Evolutionary conservation across 2,888 invertebrate species (phyloP).

Genomic region (Hydropsyche betteni): DNA sequence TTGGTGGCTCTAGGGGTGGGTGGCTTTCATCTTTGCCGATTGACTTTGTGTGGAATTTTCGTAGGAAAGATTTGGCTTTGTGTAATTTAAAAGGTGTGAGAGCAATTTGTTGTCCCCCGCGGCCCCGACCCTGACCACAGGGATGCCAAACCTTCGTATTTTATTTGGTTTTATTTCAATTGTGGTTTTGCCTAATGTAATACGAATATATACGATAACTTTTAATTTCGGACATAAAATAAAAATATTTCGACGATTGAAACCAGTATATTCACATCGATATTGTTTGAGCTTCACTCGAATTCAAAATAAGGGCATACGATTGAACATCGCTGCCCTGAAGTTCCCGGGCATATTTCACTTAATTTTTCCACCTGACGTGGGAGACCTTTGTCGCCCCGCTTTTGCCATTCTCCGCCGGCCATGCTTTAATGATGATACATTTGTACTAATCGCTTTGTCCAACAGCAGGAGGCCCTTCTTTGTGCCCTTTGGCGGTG

Average conservation of each 20-base stretch:
- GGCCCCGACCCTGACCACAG: conserved; percentile 24
- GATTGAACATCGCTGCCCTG: not conserved
- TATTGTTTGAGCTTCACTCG: too few relatives aligned
- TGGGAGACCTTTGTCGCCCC: conserved; percentile 37
- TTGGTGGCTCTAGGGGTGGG: conserved; percentile 40
- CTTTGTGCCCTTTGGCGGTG: conserved; percentile 29
- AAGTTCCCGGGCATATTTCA: conserved; percentile 34
- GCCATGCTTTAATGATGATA: conserved; percentile 42
- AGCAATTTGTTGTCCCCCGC: conserved; percentile 51
- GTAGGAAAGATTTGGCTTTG: conserved; percentile 47
- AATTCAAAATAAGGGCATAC: too few relatives aligned
- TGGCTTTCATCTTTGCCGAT: conserved; percentile 42
- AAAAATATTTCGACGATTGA: too few relatives aligned
- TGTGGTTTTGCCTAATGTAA: too few relatives aligned
- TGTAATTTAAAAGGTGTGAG: conserved; percentile 52
- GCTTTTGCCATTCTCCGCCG: conserved; percentile 41
- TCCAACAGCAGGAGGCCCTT: conserved; percentile 30
- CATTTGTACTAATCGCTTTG: conserved; percentile 43
- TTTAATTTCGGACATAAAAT: too few relatives aligned
- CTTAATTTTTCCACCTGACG: conserved; percentile 42
- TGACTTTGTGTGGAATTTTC: conserved; percentile 34
- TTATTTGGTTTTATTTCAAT: too few relatives aligned
- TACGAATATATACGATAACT: too few relatives aligned
- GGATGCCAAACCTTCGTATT: not conserved
- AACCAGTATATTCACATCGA: too few relatives aligned